These are phyloP conservation scores for Rhynchomys soricoides DNA, from an alignment of 2,113 vertebrate species.

Conservation along the genomic window DNA sequence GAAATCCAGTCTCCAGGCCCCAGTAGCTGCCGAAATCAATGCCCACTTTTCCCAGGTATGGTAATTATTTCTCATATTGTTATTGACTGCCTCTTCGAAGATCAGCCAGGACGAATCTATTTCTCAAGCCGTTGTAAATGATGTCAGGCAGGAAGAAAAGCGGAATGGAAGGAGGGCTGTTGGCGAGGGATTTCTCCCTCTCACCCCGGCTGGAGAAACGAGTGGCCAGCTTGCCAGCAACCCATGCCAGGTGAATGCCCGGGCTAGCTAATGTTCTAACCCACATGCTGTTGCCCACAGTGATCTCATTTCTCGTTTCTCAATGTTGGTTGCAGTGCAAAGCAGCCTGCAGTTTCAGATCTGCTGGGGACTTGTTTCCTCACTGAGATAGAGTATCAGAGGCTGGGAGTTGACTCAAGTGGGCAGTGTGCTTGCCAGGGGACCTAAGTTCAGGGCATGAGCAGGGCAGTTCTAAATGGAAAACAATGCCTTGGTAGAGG, in stretches of 20 bases:
- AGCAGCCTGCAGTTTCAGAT: not conserved
- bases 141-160: constrained; percentile 36
- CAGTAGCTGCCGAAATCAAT: constrained; percentile 41
- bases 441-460: not conserved
- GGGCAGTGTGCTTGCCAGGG: not conserved
- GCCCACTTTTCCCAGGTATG: constrained; percentile 42
- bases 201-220: constrained; percentile 25
- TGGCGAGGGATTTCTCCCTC: constrained; percentile 31
- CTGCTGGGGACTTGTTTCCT: not conserved
- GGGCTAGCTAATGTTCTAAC: not conserved
- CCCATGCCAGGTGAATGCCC: not conserved
- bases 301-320: constrained; percentile 34
- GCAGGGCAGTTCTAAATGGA: not conserved
- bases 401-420: not conserved
- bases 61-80: constrained; percentile 78
- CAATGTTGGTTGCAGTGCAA: constrained; percentile 35
- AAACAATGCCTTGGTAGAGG: not conserved
- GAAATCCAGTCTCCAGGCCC: constrained; percentile 21
- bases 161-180: not conserved
- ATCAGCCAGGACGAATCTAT: constrained; percentile 74
- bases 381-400: not conserved
- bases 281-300: not conserved
- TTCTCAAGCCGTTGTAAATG: constrained; percentile 65
- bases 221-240: not conserved
- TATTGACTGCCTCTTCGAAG: constrained; percentile 75